Evolutionary conservation across 2,888 invertebrate species (phyloP).

Genomic region (Nomada goodeniana): DNA sequence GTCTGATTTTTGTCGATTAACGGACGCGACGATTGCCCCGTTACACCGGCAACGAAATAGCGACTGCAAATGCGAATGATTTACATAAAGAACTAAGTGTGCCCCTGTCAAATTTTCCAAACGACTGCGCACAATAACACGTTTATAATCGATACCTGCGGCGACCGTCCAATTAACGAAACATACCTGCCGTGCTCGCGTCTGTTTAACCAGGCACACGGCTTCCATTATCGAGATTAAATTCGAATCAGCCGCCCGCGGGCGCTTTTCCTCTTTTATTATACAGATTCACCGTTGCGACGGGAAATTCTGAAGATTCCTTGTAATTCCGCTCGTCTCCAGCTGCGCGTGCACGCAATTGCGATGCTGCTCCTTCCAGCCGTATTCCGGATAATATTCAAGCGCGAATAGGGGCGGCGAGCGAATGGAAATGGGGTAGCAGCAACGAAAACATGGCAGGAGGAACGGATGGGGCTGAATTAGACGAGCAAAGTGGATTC

Average conservation of each 20-base stretch:
- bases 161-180: conserved; percentile 48
- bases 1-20: not conserved
- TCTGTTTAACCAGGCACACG: conserved; percentile 43
- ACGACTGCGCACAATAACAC: conserved; percentile 27
- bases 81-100: conserved; percentile 14
- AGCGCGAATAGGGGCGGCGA: conserved; percentile 20
- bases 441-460: conserved; percentile 4
- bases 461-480: conserved; percentile 33
- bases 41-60: not conserved
- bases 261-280: not conserved
- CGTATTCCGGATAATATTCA: conserved; percentile 25
- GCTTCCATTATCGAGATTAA: conserved; percentile 14
- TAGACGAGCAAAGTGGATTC: conserved; percentile 59
- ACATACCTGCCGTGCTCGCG: conserved; percentile 43
- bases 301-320: conserved; percentile 19
- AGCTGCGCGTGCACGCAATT: conserved; percentile 11
- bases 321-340: conserved; percentile 33
- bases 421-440: conserved; percentile 44
- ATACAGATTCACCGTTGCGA: not conserved
- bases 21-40: not conserved
- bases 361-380: conserved; percentile 16
- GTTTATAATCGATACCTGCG: conserved; percentile 46
- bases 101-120: not conserved
- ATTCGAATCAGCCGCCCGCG: conserved; percentile 14
- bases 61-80: not conserved